These are phyloP conservation scores for Agonopterix heracliana DNA, from an alignment of 2,888 invertebrate species.

Conservation along the genomic window DNA sequence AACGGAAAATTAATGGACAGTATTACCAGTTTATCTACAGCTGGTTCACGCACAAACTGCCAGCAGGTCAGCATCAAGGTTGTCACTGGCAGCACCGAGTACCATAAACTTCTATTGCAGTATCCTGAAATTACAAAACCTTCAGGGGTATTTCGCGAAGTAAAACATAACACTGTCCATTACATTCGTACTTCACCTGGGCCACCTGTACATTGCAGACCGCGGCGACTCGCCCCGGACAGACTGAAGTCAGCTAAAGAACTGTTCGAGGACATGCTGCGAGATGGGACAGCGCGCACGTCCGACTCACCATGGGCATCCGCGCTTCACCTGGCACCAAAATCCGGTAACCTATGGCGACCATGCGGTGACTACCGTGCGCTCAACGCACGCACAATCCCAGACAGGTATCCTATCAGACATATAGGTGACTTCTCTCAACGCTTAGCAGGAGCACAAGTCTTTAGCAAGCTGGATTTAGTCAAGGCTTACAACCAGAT, in stretches of 20 bases:
- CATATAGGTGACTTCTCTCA: conserved; percentile 14
- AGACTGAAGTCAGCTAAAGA: conserved; percentile 7
- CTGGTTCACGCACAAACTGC: not conserved
- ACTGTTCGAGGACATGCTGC: conserved; percentile 11
- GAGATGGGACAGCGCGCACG: conserved; percentile 7
- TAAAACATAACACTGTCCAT: conserved; percentile 13
- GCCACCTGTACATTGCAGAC: conserved; percentile 8
- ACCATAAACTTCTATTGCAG: conserved; percentile 1
- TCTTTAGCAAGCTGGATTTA: conserved; percentile 6
- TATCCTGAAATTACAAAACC: conserved; percentile 8
- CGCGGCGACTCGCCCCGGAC: conserved; percentile 11
- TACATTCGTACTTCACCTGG: conserved; percentile 13
- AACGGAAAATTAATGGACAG: conserved; percentile 10
- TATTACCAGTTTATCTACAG: not conserved
- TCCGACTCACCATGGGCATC: conserved; percentile 15
- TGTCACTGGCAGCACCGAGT: conserved; percentile 1
- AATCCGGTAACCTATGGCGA: conserved; percentile 11
- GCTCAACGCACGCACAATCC: conserved; percentile 16
- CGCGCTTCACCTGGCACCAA: conserved; percentile 12
- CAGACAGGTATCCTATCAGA: conserved; percentile 15
- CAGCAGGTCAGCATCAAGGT: not conserved
- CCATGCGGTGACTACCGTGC: conserved; percentile 16
- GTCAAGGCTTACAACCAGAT: conserved; percentile 7
- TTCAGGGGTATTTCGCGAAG: conserved; percentile 1
- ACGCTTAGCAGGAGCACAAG: not conserved